Evolutionary conservation across 2,797 vertebrate genomes (phyloP), one percentile per base, ranked within the genome.

Genomic region (Ficedula albicollis): DNA sequence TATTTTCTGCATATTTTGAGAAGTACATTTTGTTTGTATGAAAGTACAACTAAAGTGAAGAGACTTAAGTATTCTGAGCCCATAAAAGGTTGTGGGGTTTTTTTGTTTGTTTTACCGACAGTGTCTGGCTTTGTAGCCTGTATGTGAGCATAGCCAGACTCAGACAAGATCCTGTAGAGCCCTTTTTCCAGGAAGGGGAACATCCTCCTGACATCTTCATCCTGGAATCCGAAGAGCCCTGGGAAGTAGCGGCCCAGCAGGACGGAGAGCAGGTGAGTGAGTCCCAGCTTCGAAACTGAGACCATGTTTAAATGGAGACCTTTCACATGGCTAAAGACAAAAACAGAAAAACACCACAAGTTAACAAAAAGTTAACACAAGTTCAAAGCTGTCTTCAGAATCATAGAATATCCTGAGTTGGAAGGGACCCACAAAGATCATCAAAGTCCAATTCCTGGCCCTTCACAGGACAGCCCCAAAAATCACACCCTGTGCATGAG

Each of bases 91-190:
- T 21, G 52, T 36, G 58, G 34, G 16, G 0, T 27, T 48, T 30
- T 55, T 15, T 56, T 34, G 19, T 70, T 74, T 60, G 7, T 64
- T 91, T 97, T 95, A 98, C 98, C 98, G 72, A 87, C 97, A 2
- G 97, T 98, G 73, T 98, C 98, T 0, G 98, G 98, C 75, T 98
- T 98, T 51, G 98, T 98, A 72, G 95, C 67, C 84, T 98, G 98
- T 85, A 98, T 97, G 87, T 98, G 98, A 91, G 98, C 51, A 1
- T 98, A 98, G 56, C 98, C 98, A 13, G 72, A 96, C 84, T 98
- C 98, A 55, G 30, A 18, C 55, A 98, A 4, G 6, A 96, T 5
- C 52, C 4, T 95, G 69, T 90, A 84, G 76, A 98, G 51, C 6
- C 93, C 10, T 60, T 98, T 98, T 49, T 97, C 63, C 78, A 82